phyloP scores from a whole-genome alignment of 2,888 invertebrate species.

The Drosophila gaucha region DNA sequence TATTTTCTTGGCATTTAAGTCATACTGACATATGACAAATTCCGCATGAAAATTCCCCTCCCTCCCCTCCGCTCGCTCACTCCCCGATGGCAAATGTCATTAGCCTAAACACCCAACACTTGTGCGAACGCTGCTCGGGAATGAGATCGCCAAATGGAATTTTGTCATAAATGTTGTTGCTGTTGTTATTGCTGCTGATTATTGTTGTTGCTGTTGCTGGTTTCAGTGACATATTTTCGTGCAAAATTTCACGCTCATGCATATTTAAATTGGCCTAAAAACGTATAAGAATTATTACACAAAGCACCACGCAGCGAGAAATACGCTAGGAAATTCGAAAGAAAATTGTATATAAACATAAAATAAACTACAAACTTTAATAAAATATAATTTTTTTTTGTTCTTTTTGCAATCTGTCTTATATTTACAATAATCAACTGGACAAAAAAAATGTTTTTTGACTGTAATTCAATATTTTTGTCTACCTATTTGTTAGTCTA shows the following conservation, averaged over 20 bases:
- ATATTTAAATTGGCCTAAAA: constrained; percentile 65
- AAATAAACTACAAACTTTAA: no score
- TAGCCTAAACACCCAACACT: constrained; percentile 74
- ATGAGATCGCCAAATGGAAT: constrained; percentile 73
- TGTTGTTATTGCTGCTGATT: constrained; percentile 16
- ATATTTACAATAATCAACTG: no score
- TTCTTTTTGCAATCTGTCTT: no score
- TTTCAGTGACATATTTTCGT: constrained; percentile 74
- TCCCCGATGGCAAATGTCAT: constrained; percentile 68
- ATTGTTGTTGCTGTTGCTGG: constrained; percentile 18
- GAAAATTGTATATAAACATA: not conserved
- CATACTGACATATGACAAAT: constrained; percentile 81
- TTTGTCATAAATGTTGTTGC: constrained; percentile 73
- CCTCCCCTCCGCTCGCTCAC: not conserved
- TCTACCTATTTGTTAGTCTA: no score
- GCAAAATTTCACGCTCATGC: constrained; percentile 75
- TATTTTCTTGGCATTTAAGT: constrained; percentile 79
- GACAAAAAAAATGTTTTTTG: no score
- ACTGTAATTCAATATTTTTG: no score
- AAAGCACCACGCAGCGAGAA: accelerated
- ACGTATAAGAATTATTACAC: constrained; percentile 2
- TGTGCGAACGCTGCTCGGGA: constrained; percentile 39
- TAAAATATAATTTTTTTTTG: no score
- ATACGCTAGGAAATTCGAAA: constrained; percentile 14
- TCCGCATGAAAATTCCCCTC: constrained; percentile 61